A percentile compares a stretch with the other conserved stretches of the same genome.
phyloP scores from a whole-genome alignment of 2,888 invertebrate genomes.

The Nomada goodeniana region DNA sequence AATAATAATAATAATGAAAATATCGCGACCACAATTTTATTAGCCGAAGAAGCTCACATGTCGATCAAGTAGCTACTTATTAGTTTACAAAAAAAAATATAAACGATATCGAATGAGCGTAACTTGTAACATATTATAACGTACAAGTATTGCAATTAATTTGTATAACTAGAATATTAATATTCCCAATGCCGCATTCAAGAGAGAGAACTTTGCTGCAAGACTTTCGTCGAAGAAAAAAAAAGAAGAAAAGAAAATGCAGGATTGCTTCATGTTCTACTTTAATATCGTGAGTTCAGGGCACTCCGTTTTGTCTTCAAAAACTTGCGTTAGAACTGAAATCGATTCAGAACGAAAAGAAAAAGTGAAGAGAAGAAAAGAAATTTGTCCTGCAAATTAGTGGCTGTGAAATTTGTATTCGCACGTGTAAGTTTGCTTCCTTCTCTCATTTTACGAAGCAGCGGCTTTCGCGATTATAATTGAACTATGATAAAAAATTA shows the following conservation, averaged over 20 bases:
- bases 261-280: conserved; percentile 14
- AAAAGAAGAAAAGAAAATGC: not conserved
- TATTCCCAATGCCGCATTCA: conserved; percentile 2
- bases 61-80: conserved; percentile 2
- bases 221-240: not conserved
- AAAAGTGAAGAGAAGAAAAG: not conserved
- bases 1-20: not conserved
- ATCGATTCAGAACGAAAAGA: not conserved
- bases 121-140: conserved; percentile 23
- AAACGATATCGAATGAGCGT: not conserved
- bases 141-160: conserved; percentile 16
- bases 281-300: conserved; percentile 10
- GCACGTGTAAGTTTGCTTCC: conserved; percentile 32
- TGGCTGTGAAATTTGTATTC: conserved; percentile 67
- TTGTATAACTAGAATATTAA: conserved; percentile 3
- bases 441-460: conserved; percentile 30
- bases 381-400: conserved; percentile 32
- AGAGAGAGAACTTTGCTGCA: not conserved
- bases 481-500: not conserved
- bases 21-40: not conserved
- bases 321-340: conserved; percentile 7
- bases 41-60: not conserved
- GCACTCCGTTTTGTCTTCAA: conserved; percentile 16
- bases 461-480: not conserved
- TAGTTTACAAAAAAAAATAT: conserved; percentile 20